These are phyloP conservation scores for Todiramphus saurophagus DNA, from an alignment of 2,113 vertebrate species.

Conservation along the genomic window DNA sequence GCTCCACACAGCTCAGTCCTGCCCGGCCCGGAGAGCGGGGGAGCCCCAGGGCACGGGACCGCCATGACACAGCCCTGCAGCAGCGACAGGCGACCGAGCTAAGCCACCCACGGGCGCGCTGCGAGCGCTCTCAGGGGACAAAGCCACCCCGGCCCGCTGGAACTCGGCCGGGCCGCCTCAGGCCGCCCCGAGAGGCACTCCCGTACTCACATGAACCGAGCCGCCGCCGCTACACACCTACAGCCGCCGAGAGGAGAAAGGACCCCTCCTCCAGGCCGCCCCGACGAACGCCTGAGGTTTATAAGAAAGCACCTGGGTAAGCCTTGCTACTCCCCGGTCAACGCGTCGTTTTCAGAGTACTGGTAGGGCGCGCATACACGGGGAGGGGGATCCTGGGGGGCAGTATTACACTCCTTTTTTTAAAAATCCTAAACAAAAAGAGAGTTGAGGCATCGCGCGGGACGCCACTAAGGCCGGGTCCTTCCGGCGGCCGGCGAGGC, in stretches of 20 bases:
- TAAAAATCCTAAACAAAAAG: fast-evolving
- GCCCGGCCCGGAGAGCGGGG: background rate
- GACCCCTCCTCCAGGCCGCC: background rate
- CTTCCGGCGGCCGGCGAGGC: fast-evolving
- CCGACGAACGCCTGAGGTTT: background rate
- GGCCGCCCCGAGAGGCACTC: too few relatives aligned
- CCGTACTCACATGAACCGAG: constrained; percentile 47
- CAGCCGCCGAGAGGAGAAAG: background rate
- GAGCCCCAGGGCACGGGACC: background rate
- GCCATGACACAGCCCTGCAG: fast-evolving
- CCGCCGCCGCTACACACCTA: background rate
- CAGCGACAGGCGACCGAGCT: fast-evolving
- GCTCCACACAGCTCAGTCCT: background rate
- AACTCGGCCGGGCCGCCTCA: fast-evolving
- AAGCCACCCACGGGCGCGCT: background rate
- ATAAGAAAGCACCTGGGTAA: fast-evolving
- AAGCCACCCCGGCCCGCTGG: fast-evolving
- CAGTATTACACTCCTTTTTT: fast-evolving
- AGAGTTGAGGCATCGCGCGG: background rate
- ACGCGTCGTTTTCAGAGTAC: fast-evolving
- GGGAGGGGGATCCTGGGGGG: fast-evolving
- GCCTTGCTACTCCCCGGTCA: fast-evolving
- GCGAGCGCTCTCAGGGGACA: fast-evolving
- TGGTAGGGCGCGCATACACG: fast-evolving
- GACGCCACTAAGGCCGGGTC: fast-evolving